These are phyloP conservation scores for Dicrostonyx torquatus DNA, from an alignment of 2,797 vertebrate species.

Conservation along the genomic window DNA sequence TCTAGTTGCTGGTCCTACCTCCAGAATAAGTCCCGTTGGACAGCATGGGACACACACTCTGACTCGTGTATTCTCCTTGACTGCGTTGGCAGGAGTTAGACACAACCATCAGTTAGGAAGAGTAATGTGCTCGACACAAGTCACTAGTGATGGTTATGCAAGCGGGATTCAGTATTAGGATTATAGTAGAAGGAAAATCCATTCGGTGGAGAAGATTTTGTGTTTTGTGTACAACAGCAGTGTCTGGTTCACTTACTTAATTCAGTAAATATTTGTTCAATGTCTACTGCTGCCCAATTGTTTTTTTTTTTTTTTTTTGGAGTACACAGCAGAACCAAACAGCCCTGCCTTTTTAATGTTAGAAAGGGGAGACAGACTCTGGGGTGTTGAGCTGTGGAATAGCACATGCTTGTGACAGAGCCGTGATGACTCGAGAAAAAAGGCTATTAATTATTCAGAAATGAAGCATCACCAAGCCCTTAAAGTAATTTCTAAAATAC, in stretches of 20 bases:
- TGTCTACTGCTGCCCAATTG: not conserved
- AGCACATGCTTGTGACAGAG: not conserved
- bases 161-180: not conserved
- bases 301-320: not conserved
- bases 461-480: not conserved
- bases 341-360: not conserved
- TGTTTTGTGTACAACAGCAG: not conserved
- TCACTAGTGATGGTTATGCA: not conserved
- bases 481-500: not conserved
- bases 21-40: not conserved
- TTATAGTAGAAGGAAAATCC: not conserved
- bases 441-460: constrained; percentile 11
- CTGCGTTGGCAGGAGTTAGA: not conserved
- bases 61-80: not conserved
- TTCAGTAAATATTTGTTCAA: not conserved
- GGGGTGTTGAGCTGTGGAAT: not conserved
- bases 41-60: not conserved
- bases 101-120: not conserved
- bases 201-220: not conserved
- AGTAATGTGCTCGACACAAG: not conserved
- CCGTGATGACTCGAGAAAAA: not conserved
- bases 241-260: not conserved
- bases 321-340: not conserved
- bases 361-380: not conserved
- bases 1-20: not conserved